Conservation (phyloP, 2,888 invertebrate genomes). For the Smittia sp. region DNA sequence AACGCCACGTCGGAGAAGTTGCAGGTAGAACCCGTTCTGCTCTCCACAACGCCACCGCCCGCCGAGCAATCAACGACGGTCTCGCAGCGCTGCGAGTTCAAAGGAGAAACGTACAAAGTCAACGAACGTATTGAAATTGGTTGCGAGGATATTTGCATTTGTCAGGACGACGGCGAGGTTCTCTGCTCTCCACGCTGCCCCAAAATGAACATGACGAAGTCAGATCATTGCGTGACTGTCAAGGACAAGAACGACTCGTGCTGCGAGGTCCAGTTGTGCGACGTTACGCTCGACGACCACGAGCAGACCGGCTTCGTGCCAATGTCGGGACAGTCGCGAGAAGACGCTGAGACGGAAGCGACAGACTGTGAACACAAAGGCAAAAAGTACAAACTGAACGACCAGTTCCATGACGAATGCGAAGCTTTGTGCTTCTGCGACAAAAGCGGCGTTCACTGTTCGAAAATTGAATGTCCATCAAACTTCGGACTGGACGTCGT, state of each 20-base stretch:
- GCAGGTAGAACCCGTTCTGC: not conserved
- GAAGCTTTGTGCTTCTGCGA: conserved; percentile 74
- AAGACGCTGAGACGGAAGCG: conserved; percentile 33
- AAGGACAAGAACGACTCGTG: conserved; percentile 80
- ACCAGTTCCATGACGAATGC: conserved; percentile 81
- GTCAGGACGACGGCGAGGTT: conserved; percentile 68
- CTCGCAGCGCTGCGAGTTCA: conserved; percentile 49
- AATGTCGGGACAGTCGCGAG: conserved; percentile 47
- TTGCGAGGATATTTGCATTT: conserved; percentile 76
- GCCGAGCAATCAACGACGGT: not conserved
- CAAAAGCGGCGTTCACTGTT: conserved; percentile 69
- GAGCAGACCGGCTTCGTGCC: conserved; percentile 56
- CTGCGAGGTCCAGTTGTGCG: conserved; percentile 81
- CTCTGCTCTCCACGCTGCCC: conserved; percentile 72
- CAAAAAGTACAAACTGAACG: conserved; percentile 55
- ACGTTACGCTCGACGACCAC: conserved; percentile 76
- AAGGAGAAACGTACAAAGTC: conserved; percentile 65
- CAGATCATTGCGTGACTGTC: conserved; percentile 76
- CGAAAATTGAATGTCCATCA: conserved; percentile 77
- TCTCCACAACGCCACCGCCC: not conserved
- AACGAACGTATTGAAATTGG: conserved; percentile 75
- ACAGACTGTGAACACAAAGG: conserved; percentile 49
- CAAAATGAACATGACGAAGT: conserved; percentile 57
- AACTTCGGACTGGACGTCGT: conserved; percentile 81
- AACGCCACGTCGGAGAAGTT: conserved; percentile 29